These are phyloP conservation scores for Eristalis intricaria DNA, from an alignment of 2,888 invertebrate species.

Conservation along the genomic window DNA sequence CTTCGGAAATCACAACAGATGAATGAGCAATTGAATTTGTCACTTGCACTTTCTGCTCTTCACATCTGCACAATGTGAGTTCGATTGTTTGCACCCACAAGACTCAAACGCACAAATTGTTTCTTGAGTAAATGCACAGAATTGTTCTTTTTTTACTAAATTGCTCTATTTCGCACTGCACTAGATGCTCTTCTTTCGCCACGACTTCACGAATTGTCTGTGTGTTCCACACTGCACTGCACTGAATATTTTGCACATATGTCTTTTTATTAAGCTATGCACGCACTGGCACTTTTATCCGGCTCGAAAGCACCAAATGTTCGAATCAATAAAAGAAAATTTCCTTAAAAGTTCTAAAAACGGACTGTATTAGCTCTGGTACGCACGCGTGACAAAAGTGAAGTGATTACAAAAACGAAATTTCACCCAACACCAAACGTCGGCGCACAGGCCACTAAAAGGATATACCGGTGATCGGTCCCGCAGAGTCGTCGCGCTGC, in stretches of 20 bases:
- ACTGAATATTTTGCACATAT: neutral
- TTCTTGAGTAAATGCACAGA: neutral
- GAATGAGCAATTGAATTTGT: neutral
- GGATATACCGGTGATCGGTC: too few relatives aligned
- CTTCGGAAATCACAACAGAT: constrained; percentile 11
- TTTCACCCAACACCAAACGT: too few relatives aligned
- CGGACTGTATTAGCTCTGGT: neutral
- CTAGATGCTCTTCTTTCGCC: neutral
- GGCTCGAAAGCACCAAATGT: constrained; percentile 8
- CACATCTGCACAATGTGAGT: neutral
- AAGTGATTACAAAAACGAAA: too few relatives aligned
- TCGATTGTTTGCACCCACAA: neutral
- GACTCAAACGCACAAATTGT: constrained; percentile 5
- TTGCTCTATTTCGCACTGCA: constrained; percentile 3
- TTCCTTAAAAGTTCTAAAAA: neutral
- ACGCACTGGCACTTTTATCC: neutral
- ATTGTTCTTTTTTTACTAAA: neutral
- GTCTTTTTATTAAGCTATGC: neutral
- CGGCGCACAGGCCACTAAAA: too few relatives aligned
- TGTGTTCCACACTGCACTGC: neutral
- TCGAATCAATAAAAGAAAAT: neutral
- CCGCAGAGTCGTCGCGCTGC: too few relatives aligned
- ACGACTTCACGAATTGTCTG: neutral
- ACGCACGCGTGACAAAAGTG: too few relatives aligned
- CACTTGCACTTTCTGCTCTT: neutral